Evolutionary conservation across 1,140 invertebrate species (phyloP), one percentile per base, ranked within the genome.

Genomic region (Cyclargus thomasi): DNA sequence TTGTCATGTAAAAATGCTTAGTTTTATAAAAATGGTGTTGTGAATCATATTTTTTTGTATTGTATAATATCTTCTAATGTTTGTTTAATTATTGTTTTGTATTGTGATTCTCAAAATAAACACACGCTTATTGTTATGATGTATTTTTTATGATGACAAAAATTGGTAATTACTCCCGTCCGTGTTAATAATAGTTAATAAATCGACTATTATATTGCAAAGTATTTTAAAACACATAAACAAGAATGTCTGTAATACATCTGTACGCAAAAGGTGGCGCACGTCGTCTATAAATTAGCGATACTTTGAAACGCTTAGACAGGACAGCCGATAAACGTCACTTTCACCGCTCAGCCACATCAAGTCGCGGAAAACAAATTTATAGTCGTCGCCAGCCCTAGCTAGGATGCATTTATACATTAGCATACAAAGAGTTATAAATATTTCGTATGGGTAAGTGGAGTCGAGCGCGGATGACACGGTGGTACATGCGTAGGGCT

Each of bases 381-480:
- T 18, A 59, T 21, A 59, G 55, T 59, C 55, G 55, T 59, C 55
- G 55, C 55, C 55, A 59, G 10, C 55, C 55, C 18, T 59, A 59
- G n/a, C n/a, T 21, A 21, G 55, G 55, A 59, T 59, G 55, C 55
- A 59, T 59, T 59, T 59, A 11, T 20, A 21, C 20, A 59, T 59
- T 59, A 20, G 55, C 55, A 59, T 59, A 59, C 55, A 59, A 59
- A 59, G 55, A 59, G 55, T 59, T 59, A 59, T 59, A 59, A 59
- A 59, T 59, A 59, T 59, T 59, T 59, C 55, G 18, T 59, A 59
- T 59, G 55, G 55, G 55, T 59, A 59, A 59, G 55, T 59, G 55
- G 55, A 59, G 55, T 21, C 18, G 17, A 59, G 55, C 53, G 17
- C 53, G 55, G 55, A 59, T 59, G 55, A 59, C 55, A 21, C 55